phyloP scores from a whole-genome alignment of 2,113 vertebrate genomes.

The Tetrax tetrax region DNA sequence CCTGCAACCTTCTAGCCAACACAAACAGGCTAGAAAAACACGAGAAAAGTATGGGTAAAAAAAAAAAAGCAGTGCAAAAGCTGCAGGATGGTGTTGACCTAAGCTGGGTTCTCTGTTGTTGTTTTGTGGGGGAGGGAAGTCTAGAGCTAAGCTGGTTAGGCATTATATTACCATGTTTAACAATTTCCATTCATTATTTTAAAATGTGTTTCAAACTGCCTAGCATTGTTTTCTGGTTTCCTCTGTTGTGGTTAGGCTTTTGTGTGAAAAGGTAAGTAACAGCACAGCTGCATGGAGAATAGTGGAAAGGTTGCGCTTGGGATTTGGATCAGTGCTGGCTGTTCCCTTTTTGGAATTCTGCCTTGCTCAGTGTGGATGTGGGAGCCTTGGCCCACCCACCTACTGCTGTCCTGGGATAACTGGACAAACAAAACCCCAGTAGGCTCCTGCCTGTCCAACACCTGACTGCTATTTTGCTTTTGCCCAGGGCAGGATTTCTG shows the following conservation, averaged over 20 bases:
- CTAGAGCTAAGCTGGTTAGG: background rate
- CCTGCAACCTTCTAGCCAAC: background rate
- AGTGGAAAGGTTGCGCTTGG: background rate
- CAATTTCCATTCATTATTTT: background rate
- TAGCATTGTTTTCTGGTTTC: slow-evolving; percentile 15
- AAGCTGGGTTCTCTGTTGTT: background rate
- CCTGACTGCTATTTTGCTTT: background rate
- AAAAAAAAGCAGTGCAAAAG: background rate
- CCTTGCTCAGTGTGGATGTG: background rate
- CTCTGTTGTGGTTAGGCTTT: slow-evolving; percentile 31
- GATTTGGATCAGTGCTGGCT: background rate
- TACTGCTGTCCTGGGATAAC: background rate
- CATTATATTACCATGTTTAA: background rate
- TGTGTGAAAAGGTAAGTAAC: background rate
- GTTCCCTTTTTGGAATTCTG: rapidly evolving
- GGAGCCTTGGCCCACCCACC: rapidly evolving
- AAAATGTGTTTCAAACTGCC: background rate
- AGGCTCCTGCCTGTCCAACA: background rate
- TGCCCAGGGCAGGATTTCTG: background rate
- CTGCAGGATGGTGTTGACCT: background rate
- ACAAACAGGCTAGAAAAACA: background rate
- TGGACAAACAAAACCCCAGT: background rate
- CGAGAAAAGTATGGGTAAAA: background rate
- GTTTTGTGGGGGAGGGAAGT: background rate
- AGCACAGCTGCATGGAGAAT: background rate